Conservation (phyloP, 2,888 invertebrate species). For the Lomographa bimaculata region DNA sequence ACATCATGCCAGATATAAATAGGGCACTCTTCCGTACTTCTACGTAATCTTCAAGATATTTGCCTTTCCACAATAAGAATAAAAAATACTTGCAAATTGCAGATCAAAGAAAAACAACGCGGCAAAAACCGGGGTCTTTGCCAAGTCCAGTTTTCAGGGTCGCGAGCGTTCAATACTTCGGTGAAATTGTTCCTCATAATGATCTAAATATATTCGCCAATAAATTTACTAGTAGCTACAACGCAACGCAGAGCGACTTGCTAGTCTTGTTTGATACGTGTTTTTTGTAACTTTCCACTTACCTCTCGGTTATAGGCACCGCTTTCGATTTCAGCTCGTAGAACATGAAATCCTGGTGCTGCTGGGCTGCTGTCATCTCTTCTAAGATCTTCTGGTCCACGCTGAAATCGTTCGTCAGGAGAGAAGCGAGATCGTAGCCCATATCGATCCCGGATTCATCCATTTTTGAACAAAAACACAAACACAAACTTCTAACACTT, state of each 20-base stretch:
- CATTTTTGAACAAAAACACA: constrained; percentile 73
- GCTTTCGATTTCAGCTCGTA: constrained; percentile 86
- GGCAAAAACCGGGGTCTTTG: constrained; percentile 68
- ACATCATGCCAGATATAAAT: too few relatives aligned
- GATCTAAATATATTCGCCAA: constrained; percentile 75
- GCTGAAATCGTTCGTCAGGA: constrained; percentile 80
- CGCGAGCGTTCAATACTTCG: constrained; percentile 59
- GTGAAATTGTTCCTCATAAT: constrained; percentile 76
- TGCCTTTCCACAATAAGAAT: constrained; percentile 9
- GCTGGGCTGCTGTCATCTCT: constrained; percentile 81
- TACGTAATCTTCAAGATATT: too few relatives aligned
- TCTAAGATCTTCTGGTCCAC: constrained; percentile 79
- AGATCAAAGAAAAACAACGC: constrained; percentile 61
- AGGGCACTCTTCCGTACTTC: too few relatives aligned
- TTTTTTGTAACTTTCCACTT: constrained; percentile 48
- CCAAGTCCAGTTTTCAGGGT: constrained; percentile 78
- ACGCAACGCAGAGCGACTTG: constrained; percentile 35
- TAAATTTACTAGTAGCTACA: constrained; percentile 44
- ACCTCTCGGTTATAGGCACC: constrained; percentile 84
- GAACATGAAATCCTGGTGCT: constrained; percentile 84
- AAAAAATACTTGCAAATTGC: constrained; percentile 45
- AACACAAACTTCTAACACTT: constrained; percentile 61
- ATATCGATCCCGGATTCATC: constrained; percentile 87
- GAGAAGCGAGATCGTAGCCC: constrained; percentile 85
- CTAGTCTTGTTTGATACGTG: constrained; percentile 20